These are phyloP conservation scores for Eucidaris tribuloides DNA, from an alignment of 35 echinoderm and acorn worm species.

Conservation along the genomic window DNA sequence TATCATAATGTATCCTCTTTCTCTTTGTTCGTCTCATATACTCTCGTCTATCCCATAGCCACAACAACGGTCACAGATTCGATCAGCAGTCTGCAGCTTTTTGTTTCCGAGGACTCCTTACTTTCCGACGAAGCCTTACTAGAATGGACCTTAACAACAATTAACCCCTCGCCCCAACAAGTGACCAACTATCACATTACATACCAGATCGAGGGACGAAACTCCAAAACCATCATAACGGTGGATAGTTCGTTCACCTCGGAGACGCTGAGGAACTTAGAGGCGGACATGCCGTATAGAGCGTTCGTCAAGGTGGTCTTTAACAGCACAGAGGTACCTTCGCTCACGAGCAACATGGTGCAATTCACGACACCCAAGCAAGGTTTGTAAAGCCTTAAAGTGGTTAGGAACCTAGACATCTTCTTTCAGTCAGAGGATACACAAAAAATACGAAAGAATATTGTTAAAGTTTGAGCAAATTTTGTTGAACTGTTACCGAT, in stretches of 20 bases:
- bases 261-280: not conserved
- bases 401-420: no score
- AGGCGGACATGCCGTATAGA: not conserved
- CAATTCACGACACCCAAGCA: not conserved
- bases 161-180: not conserved
- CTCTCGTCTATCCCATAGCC: no score
- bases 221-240: slow-evolving; percentile 20
- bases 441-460: no score
- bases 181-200: slow-evolving; percentile 2
- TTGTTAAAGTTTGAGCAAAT: no score
- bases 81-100: no score
- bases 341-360: not conserved
- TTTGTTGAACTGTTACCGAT: no score
- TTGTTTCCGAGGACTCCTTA: no score
- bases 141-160: not conserved
- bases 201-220: not conserved
- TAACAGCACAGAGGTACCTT: not conserved
- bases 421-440: no score
- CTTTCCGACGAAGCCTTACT: not conserved
- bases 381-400: not conserved
- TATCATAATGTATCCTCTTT: no score
- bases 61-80: no score
- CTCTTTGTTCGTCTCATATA: no score
- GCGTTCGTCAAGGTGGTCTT: slow-evolving; percentile 17
- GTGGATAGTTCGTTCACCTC: slow-evolving; percentile 5